A percentile compares a stretch with the other conserved stretches of the same genome.
Evolutionary conservation across 2,797 vertebrate species (phyloP).

Genomic region (Liasis olivaceus): DNA sequence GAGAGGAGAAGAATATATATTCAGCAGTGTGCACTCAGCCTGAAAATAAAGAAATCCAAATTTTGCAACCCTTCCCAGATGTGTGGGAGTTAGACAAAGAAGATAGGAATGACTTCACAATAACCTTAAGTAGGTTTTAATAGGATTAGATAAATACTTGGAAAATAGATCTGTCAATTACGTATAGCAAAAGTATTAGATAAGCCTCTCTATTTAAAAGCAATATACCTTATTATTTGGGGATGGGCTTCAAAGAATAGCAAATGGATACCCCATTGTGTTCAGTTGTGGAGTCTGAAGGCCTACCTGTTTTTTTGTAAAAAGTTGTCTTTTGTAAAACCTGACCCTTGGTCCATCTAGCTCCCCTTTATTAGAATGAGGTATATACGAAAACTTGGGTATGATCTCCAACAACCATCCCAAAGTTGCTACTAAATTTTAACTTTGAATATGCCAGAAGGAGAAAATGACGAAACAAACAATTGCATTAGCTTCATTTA

Average conservation of each 20-base stretch:
- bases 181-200: background rate
- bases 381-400: background rate
- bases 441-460: background rate
- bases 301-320: background rate
- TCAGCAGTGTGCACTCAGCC: conserved; percentile 29
- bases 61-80: background rate
- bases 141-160: background rate
- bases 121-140: background rate
- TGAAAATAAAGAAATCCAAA: conserved; percentile 1
- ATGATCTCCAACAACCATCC: background rate
- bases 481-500: background rate
- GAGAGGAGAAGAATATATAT: conserved; percentile 55
- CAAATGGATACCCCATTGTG: background rate
- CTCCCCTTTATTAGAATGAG: background rate
- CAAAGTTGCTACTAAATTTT: background rate
- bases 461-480: background rate
- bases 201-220: background rate
- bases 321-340: background rate
- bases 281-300: background rate
- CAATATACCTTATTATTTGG: background rate
- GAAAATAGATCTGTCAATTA: background rate
- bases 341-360: background rate
- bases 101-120: background rate
- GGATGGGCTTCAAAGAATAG: background rate
- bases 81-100: background rate